Evolutionary conservation across 2,113 vertebrate genomes (phyloP).

Genomic region (Struthio camelus): DNA sequence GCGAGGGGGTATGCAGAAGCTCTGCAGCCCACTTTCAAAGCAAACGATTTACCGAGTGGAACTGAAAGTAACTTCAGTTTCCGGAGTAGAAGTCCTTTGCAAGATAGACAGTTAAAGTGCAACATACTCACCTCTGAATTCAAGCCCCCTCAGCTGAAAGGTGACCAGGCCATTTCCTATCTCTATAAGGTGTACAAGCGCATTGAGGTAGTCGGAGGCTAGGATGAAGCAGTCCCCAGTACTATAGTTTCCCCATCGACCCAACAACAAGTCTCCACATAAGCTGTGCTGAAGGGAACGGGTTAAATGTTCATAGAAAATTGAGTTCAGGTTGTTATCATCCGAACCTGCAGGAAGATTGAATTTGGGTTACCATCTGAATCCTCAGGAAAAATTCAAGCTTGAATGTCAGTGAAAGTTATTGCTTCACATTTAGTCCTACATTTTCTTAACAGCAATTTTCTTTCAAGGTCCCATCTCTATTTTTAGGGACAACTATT

Average conservation of each 20-base stretch:
- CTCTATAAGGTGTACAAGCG: constrained; percentile 90
- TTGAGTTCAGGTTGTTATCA: constrained; percentile 92
- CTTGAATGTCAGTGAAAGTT: not conserved
- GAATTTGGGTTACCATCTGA: constrained; percentile 76
- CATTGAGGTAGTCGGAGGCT: constrained; percentile 92
- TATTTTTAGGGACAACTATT: not conserved
- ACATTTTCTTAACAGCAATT: not conserved
- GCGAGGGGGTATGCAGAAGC: not conserved
- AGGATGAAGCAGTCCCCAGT: constrained; percentile 94
- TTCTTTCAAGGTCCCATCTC: not conserved
- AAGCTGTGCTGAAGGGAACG: constrained; percentile 89
- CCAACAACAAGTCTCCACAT: constrained; percentile 87
- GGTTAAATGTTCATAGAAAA: constrained; percentile 91
- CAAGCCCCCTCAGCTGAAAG: constrained; percentile 88
- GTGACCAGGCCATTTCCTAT: constrained; percentile 90
- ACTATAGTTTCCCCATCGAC: constrained; percentile 88
- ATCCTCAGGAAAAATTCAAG: not conserved
- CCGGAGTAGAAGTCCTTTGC: not conserved
- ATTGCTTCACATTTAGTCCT: not conserved
- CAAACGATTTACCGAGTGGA: not conserved
- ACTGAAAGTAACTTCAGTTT: not conserved
- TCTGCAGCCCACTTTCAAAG: not conserved
- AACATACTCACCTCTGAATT: constrained; percentile 84
- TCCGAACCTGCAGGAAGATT: constrained; percentile 86
- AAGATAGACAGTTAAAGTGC: not conserved